Base-by-base conservation (phyloP, 2,888 invertebrate genomes). In the Drosophila aldrichi region DNA sequence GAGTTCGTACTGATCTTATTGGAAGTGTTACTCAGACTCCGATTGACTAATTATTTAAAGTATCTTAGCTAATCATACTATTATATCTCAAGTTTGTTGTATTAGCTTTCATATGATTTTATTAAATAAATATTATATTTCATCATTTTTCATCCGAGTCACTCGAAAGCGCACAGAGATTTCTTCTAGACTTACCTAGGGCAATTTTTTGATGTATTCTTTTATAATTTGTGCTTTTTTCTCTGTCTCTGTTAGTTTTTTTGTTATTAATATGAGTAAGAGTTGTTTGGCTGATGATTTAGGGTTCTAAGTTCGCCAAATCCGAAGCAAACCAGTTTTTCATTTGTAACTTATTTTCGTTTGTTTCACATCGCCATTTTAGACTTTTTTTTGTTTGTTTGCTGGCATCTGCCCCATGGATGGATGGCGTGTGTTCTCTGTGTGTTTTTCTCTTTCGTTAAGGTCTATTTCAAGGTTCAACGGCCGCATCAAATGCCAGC, bases 241-340 rank as follows among this genome's bases (percentile, higher is more conserved):
- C 14, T 36, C 14, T 14, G 18, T 34, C 32, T 51, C 14, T 25
- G 18, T 2, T 16, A 7, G 7, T 14, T 56, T 48, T 59, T 72
- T 82, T 78, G 81, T 88, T 86, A 86, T 88, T 84, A 84, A 88
- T 88, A 81, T 83, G 83, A 88, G 88, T 86, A 79, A 84, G 86
- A 81, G 81, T 81, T 79, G 70, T 78, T 71, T 71, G 70, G 54
- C 41, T 73, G 75, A 75, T 78, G 75, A 78, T 75, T 81, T 68
- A 55, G 62, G 70, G 84, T 86, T 88, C 88, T 84, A 80, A 88
- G 79, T 83, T 87, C 67, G 82, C 85, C 67, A 79, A 88, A 84
- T 75, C 74, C 81, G 81, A 84, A 88, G 79, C 84, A 88, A 84
- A 84, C 84, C 84, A 88, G 84, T 84, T 84, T 84, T 86, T 74